A percentile compares a stretch with the other conserved stretches of the same genome.
phyloP scores from a whole-genome alignment of 1,140 invertebrate species.

The Glossosoma conforme region DNA sequence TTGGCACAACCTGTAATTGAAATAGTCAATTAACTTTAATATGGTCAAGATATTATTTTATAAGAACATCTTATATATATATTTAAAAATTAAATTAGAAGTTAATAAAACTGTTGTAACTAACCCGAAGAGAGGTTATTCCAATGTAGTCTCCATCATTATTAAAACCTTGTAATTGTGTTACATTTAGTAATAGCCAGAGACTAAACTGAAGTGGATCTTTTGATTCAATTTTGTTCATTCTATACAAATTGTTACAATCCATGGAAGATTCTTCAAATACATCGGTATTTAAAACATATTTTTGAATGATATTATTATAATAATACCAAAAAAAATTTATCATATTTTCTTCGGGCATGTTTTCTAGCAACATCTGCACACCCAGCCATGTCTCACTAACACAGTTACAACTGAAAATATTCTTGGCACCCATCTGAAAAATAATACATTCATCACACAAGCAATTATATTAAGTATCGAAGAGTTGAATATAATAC shows the following conservation, averaged over 20 bases:
- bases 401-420: conserved; percentile 27
- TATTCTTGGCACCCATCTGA: conserved; percentile 18
- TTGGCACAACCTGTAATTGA: conserved; percentile 22
- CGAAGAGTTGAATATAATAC: too few species aligned
- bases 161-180: conserved; percentile 11
- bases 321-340: conserved; percentile 26
- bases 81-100: background rate
- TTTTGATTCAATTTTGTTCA: conserved; percentile 23
- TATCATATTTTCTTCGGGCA: conserved; percentile 19
- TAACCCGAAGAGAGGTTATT: conserved; percentile 12
- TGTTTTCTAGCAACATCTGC: conserved; percentile 21
- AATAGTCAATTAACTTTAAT: conserved; percentile 1
- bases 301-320: conserved; percentile 23
- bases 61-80: background rate
- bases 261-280: background rate
- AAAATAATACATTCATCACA: conserved; percentile 5
- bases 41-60: background rate
- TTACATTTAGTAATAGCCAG: conserved; percentile 17
- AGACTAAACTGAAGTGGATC: conserved; percentile 22
- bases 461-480: too few species aligned
- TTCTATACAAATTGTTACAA: conserved; percentile 15
- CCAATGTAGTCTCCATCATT: conserved; percentile 8
- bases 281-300: conserved; percentile 11
- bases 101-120: background rate
- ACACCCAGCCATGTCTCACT: conserved; percentile 21